phyloP scores from a whole-genome alignment of 2,888 invertebrate genomes.

The Lamellibrachia satsuma region DNA sequence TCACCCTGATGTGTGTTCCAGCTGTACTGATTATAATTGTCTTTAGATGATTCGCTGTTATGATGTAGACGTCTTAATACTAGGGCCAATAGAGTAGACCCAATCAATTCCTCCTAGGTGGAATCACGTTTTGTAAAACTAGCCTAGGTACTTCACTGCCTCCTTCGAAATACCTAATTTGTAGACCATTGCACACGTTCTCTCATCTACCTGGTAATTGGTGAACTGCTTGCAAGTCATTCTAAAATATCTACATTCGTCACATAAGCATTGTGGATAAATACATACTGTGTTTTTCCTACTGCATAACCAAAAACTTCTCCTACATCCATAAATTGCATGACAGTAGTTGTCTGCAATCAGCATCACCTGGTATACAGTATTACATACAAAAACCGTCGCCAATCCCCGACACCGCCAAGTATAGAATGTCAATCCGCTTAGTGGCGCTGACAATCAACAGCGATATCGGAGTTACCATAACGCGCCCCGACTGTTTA shows the following conservation, averaged over 20 bases:
- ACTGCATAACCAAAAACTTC: neutral
- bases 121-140: neutral
- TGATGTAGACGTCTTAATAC: too few species aligned
- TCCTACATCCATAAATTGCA: neutral
- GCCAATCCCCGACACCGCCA: neutral
- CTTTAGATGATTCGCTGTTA: too few species aligned
- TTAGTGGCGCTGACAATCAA: neutral
- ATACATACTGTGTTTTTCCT: neutral
- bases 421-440: neutral
- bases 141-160: neutral
- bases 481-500: too few species aligned
- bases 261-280: neutral
- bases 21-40: too few species aligned
- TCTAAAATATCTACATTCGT: neutral
- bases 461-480: neutral
- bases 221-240: neutral
- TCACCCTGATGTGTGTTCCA: too few species aligned
- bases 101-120: neutral
- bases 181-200: neutral
- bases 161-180: neutral
- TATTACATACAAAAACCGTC: neutral
- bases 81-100: too few species aligned
- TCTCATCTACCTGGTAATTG: neutral
- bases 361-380: neutral
- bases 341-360: neutral